Base-by-base conservation (phyloP, 2,888 invertebrate species). In the Palloptera scutellata region DNA sequence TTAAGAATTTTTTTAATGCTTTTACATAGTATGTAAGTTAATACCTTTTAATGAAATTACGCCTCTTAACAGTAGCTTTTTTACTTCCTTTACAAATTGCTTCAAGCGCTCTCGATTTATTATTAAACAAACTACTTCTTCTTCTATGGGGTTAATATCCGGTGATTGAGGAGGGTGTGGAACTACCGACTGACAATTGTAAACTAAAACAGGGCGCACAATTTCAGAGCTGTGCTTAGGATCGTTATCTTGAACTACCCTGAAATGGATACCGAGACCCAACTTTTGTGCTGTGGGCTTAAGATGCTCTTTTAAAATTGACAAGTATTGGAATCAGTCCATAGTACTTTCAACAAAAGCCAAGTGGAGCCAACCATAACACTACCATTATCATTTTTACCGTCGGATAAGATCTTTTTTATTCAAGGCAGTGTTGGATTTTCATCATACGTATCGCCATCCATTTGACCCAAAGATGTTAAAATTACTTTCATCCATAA, bases 241-340 rank as follows among this genome's bases (percentile, higher is more conserved):
- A 19, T 54, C 62, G 42, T 53, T 62, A 19, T 62, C 62, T 53
- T 62, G 62, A 11, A 62, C 62, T 43, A 63, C 20, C 55, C 5
- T 45, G 45, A 63, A 55, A 45, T 54, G 17, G 12, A 12, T 6
- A 30, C 42, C 17, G 40, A 62, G 10, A 10, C 42, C 62, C 15
- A 54, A 41, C 53, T 62, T 62, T 43, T 54, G 42, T 13, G 62
- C 54, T 17, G 17, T 15, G n/a, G n/a, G n/a, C 15, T 52, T 52
- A 15, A 61, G 41, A 61, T 61, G 52, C 3, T 40, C 40, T 15
- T 61, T 52, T 61, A 61, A 15, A 61, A 61, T 52, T 4, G 52
- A 15, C 17, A 61, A 61, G 41, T 61, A 52, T 52, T 61, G 15
- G 15, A 61, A 61, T 40, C 20, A 54, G 15, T 62, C 53, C 62